Conservation (phyloP, 37 sponge, comb jelly and placozoan genomes). For the Bolinopsis microptera region DNA sequence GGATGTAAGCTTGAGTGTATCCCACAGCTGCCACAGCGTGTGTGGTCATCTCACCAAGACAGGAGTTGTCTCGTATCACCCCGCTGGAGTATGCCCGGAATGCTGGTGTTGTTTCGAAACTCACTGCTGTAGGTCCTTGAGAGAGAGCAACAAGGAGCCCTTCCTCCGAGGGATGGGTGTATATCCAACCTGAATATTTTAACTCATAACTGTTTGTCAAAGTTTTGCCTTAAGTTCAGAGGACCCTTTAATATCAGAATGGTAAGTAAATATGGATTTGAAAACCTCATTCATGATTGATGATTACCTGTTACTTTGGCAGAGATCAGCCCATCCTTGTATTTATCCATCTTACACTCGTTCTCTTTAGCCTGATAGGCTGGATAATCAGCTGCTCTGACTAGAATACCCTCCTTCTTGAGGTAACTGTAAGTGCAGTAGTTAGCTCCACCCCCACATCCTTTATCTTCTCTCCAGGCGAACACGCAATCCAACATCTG, state of each 20-base stretch:
- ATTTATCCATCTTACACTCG: neutral
- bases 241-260: neutral
- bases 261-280: no score
- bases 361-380: neutral
- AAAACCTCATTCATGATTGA: no score
- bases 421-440: neutral
- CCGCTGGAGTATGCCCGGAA: neutral
- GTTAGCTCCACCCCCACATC: constrained; percentile 9
- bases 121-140: neutral
- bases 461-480: neutral
- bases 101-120: neutral
- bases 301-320: neutral
- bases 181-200: neutral
- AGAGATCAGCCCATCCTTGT: neutral
- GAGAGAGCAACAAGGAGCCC: neutral
- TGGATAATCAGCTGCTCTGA: neutral
- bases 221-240: no score
- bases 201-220: neutral
- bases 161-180: neutral
- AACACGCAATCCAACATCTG: constrained; percentile 6
- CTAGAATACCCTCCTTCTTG: neutral
- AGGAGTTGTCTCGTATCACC: neutral
- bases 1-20: neutral
- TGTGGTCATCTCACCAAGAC: neutral
- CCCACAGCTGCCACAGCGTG: neutral